Evolutionary conservation across 2,113 vertebrate species (phyloP), one percentile per base, ranked within the genome.

Genomic region (Mormyrus iriodes): DNA sequence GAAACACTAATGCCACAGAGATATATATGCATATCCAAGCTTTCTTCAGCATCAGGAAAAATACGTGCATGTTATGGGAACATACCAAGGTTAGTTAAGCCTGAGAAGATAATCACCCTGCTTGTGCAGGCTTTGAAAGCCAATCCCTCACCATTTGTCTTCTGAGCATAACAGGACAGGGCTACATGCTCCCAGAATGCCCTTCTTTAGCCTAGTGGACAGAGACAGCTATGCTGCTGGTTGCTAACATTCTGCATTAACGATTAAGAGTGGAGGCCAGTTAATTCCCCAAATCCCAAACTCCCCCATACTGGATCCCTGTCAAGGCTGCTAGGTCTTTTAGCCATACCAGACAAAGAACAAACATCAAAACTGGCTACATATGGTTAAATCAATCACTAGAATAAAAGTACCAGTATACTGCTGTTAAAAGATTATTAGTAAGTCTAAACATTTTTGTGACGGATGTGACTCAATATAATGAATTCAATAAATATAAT

Each of bases 71-170:
- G 93, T 94, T 95, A 90, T 94, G 92, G 92, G 90, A 95, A 95
- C 95, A 94, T 85, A 31, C 13, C 92, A 93, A 94, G 95, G 94
- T 90, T 92, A 91, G 88, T 31, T 93, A 91, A 95, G 91, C 91
- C 93, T 89, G n/a, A 91, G 53, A 92, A 15, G 93, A 95, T 91
- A 89, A 94, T 94, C 90, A 92, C 93, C 85, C 79, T 91, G 94
- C 92, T 21, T 91, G 90, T 90, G 51, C 73, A 61, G 89, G 85
- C 85, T 88, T 0, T 90, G 92, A 90, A 90, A 89, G 85, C 76
- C 85, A 76, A 52, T 86, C 9, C 55, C 83, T 79, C 82, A 79
- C 89, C 46, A 79, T 86, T 35, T 51, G 58, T 52, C 19, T 88
- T 88, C 27, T 17, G 85, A 31, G 49, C 53, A 90, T 53, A 90